Conservation (phyloP, 2,888 invertebrate species). For the Drosophila kambysellisi region DNA sequence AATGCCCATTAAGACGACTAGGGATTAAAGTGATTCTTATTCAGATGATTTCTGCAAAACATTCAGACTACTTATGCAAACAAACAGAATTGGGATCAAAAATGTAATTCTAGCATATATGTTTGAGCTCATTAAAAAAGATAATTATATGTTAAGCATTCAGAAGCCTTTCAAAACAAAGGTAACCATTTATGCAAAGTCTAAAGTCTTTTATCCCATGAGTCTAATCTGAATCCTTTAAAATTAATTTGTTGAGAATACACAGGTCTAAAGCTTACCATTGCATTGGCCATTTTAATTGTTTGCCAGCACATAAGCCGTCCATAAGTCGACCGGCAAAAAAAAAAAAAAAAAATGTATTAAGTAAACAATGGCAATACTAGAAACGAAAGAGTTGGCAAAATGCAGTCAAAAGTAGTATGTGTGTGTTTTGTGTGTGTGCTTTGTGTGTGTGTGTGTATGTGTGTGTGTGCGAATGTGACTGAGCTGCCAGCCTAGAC, state of each 20-base stretch:
- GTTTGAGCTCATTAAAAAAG: neutral
- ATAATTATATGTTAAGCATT: neutral
- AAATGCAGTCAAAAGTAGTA: constrained; percentile 5
- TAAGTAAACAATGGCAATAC: constrained; percentile 44
- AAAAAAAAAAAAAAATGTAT: constrained; percentile 25
- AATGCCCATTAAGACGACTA: neutral
- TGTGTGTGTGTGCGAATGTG: constrained; percentile 11
- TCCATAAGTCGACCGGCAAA: constrained; percentile 63
- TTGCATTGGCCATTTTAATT: constrained; percentile 74
- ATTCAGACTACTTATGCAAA: neutral
- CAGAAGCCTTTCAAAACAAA: neutral
- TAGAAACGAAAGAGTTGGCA: constrained; percentile 19
- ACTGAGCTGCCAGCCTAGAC: constrained; percentile 50
- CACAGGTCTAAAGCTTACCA: constrained; percentile 19
- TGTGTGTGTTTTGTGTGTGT: constrained; percentile 9
- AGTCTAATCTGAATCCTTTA: constrained; percentile 49
- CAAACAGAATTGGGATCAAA: neutral
- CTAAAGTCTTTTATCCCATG: constrained; percentile 10
- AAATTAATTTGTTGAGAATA: constrained; percentile 66
- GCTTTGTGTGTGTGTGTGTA: neutral
- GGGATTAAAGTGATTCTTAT: neutral
- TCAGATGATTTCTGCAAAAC: neutral
- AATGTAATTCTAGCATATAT: neutral
- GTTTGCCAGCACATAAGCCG: constrained; percentile 71
- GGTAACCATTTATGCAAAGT: constrained; percentile 6